Conservation (phyloP, 2,888 invertebrate genomes). For the Deilephila porcellus region DNA sequence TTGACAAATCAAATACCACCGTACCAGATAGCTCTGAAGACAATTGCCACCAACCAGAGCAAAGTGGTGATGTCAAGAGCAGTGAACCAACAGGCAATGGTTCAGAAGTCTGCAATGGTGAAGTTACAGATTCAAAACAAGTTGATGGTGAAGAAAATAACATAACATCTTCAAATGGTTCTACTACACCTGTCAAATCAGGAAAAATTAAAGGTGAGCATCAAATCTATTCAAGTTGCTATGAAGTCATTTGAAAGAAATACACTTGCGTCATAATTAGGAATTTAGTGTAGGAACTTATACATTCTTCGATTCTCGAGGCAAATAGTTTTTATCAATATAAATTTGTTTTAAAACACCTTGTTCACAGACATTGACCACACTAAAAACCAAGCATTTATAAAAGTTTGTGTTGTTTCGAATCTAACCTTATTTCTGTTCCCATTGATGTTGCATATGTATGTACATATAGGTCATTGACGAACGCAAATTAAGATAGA, state of each 20-base stretch:
- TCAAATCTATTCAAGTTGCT: neutral
- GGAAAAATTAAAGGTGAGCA: conserved; percentile 71
- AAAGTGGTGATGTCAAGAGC: conserved; percentile 67
- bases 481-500: no score
- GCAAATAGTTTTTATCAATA: no score
- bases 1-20: conserved; percentile 60
- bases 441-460: no score
- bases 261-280: no score
- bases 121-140: conserved; percentile 77
- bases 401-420: no score
- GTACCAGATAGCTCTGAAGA: conserved; percentile 80
- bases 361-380: no score
- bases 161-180: conserved; percentile 82
- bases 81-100: conserved; percentile 52
- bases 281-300: no score
- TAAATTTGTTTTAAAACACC: no score
- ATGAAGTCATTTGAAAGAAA: conserved; percentile 19
- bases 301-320: no score
- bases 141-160: conserved; percentile 71
- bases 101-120: conserved; percentile 71
- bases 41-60: conserved; percentile 72
- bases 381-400: no score
- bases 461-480: no score
- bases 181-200: conserved; percentile 64
- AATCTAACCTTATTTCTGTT: no score